Base-by-base conservation (phyloP, 2,888 invertebrate genomes). In the Brachyopa scutellaris region DNA sequence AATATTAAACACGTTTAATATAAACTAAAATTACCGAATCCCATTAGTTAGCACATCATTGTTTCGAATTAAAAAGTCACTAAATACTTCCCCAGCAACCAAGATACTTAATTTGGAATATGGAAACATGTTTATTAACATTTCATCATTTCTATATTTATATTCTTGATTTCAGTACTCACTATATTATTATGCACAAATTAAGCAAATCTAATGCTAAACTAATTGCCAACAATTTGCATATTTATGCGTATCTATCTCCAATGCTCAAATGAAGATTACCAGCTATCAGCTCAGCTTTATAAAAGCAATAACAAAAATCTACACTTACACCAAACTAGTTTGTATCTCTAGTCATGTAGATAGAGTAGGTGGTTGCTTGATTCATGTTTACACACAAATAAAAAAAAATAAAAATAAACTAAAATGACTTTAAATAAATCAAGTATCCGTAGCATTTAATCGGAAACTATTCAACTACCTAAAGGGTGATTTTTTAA, bases 121-220 rank as follows among this genome's bases (percentile, higher is more conserved):
- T 57, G 45, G 33, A 57, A 38, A 21, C 13, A 61, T 29, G 31
- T 59, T 42, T 40, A 59, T 15, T 38, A 45, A 42, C 64, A 80
- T 80, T 76, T 62, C 64, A 80, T 80, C 80, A 70, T 74, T 74
- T 76, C 74, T 80, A 80, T 51, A 80, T 80, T 76, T 70, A 64
- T 69, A 62, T 62, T 45, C 62, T 15, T 8, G 31, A 59, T 36
- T 51, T 80, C 7, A 72, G 57, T 42, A 33, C 5, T 51, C 33
- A 19, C 36, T 38, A 31, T 57, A 19, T 59, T 51, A 49, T 31
- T 57, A 61, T 74, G 42, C 51, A 69, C 55, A 76, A 82, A 82
- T 82, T 69, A 76, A 76, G 70, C 40, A 66, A 64, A 70, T 38
- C 73, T 70, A 64, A 82, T 76, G 76, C 66, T 53, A 82, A 64